Percentiles rank a stretch among this genome's conserved stretches.
Evolutionary conservation across 2,888 invertebrate species (phyloP).

Genomic region (Onthophagus sagittarius): DNA sequence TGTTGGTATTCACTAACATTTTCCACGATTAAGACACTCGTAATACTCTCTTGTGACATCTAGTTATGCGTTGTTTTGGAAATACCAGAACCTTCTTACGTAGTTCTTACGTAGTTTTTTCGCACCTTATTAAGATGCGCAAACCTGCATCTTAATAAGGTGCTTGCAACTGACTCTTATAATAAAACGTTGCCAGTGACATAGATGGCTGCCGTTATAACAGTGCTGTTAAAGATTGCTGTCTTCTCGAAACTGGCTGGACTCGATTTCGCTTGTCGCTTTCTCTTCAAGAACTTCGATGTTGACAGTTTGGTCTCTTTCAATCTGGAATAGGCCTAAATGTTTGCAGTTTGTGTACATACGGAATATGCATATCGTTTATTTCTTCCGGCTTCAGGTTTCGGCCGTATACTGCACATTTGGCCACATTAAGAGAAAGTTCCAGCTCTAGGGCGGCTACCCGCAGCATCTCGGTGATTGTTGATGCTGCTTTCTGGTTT

Average conservation of each 20-base stretch:
- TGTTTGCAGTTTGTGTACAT: neutral
- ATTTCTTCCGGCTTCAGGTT: neutral
- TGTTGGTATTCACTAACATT: constrained; percentile 13
- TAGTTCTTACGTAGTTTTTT: neutral
- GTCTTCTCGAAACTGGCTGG: too few relatives aligned
- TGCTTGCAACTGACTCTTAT: neutral
- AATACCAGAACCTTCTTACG: constrained; percentile 8
- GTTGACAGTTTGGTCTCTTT: neutral
- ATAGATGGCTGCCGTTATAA: neutral
- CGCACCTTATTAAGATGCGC: neutral
- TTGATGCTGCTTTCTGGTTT: neutral
- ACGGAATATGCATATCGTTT: neutral
- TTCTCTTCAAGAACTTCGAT: neutral
- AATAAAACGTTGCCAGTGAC: neutral
- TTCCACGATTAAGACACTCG: neutral
- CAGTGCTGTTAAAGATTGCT: neutral
- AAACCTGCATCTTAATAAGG: neutral
- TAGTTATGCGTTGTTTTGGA: neutral
- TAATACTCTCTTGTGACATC: neutral
- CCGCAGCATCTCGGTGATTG: neutral
- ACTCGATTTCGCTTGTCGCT: neutral
- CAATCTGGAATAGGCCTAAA: neutral
- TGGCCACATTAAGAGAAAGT: neutral
- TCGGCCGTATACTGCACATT: neutral
- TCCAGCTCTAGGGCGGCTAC: neutral